A percentile compares a stretch with the other conserved stretches of the same genome.
Conservation (phyloP, 2,113 vertebrate genomes). For the Caranx melampygus region DNA sequence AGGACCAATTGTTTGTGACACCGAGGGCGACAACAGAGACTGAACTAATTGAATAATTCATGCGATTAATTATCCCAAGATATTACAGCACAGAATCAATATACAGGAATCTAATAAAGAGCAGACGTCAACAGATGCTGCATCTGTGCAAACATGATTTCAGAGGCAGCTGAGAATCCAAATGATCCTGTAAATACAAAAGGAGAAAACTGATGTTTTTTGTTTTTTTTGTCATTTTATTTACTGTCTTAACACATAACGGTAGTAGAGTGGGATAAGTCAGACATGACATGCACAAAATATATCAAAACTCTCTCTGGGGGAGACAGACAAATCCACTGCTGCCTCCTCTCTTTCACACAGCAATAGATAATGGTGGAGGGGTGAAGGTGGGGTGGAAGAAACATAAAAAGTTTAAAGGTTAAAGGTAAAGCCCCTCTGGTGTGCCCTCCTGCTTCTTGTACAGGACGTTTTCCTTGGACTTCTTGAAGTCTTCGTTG, state of each 20-base stretch:
- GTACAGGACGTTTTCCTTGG: slow-evolving; percentile 98
- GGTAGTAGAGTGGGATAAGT: slow-evolving; percentile 53
- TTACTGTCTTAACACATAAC: slow-evolving; percentile 64
- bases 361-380: slow-evolving; percentile 21
- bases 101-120: slow-evolving; percentile 25
- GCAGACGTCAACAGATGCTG: slow-evolving; percentile 38
- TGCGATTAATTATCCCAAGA: slow-evolving; percentile 49
- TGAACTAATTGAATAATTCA: slow-evolving; percentile 47
- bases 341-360: slow-evolving; percentile 49
- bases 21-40: slow-evolving; percentile 22
- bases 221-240: slow-evolving; percentile 53
- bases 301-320: slow-evolving; percentile 75
- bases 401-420: slow-evolving; percentile 24
- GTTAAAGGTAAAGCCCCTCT: slow-evolving; percentile 89
- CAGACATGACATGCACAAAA: slow-evolving; percentile 77
- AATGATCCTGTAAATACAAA: background rate
- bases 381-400: background rate
- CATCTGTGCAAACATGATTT: slow-evolving; percentile 31
- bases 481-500: slow-evolving; percentile 99
- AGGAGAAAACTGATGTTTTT: background rate
- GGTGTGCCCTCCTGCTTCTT: slow-evolving; percentile 99
- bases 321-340: slow-evolving; percentile 32
- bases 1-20: slow-evolving; percentile 31
- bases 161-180: background rate
- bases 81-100: slow-evolving; percentile 27